Evolutionary conservation across 1,140 invertebrate genomes (phyloP), one percentile per base, ranked within the genome.

Genomic region (Helicoverpa zea): DNA sequence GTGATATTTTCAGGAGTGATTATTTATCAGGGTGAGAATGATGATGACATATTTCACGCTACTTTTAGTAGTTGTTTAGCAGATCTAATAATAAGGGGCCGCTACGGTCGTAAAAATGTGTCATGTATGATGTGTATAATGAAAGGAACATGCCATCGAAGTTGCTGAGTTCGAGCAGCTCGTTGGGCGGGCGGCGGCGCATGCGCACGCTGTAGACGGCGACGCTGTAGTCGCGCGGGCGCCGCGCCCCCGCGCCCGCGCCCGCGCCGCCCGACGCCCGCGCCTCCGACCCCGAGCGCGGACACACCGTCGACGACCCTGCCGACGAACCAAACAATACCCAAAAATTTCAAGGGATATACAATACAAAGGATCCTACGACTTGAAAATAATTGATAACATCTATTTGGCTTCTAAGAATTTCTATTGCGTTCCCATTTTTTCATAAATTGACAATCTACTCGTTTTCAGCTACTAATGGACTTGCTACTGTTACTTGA

Each of bases 191-290:
- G 0, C 66, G 76, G 13, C 51, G 82, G 3, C 75, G 76, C 73
- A 92, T 80, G 29, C 84, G 79, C 30, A 90, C 84, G 1, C 90
- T 87, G 80, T 88, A 87, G 1, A 80, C 77, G 4, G 91, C 91
- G 58, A 92, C 78, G 78, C 52, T 43, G 81, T 87, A 87, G 75
- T 87, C 84, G 18, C 54, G 61, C 35, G 49, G 30, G 76, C n/a
- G 73, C 74, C 63, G 61, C 54, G 78, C 47, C 2, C 64, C 66
- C 43, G 79, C 30, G 13, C 70, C 23, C 12, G 43, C 58, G 61
- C 63, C 66, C 29, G 76, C 30, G 12, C 70, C 23, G 23, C 23
- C 58, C 70, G 70, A 58, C 51, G 18, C 47, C 29, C 29, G 59
- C 59, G 59, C 14, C 11, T 5, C 59, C 59, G 23, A 30, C 9